These are phyloP conservation scores for Gavia stellata DNA, from an alignment of 2,113 vertebrate species.

Conservation along the genomic window DNA sequence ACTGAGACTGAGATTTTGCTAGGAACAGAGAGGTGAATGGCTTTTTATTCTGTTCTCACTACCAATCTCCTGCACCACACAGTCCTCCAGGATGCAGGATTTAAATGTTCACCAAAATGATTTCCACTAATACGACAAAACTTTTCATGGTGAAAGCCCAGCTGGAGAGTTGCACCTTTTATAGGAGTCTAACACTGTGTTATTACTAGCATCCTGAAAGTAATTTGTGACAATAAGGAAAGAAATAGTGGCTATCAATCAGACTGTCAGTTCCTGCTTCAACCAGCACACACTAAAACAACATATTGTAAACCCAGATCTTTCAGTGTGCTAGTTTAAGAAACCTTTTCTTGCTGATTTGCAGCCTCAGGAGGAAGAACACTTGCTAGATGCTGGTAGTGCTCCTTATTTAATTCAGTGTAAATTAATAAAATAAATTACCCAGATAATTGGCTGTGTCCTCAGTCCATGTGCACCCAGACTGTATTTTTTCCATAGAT, in stretches of 20 bases:
- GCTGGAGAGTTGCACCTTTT: constrained; percentile 25
- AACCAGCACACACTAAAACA: constrained; percentile 48
- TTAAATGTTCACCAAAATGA: constrained; percentile 43
- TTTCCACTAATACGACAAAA: constrained; percentile 47
- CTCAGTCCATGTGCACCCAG: not conserved
- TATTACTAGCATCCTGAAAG: constrained; percentile 34
- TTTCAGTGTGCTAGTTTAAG: constrained; percentile 15
- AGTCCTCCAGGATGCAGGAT: not conserved
- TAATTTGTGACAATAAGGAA: constrained; percentile 63
- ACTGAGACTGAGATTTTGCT: not conserved
- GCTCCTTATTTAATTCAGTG: constrained; percentile 57
- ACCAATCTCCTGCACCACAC: not conserved
- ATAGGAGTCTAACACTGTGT: not conserved
- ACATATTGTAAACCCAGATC: constrained; percentile 48
- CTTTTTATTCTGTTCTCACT: constrained; percentile 22
- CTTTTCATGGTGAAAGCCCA: constrained; percentile 1
- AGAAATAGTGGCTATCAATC: constrained; percentile 62
- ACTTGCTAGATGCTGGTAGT: not conserved
- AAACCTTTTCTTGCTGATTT: constrained; percentile 32
- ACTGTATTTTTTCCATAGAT: constrained; percentile 45
- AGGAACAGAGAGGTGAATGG: not conserved
- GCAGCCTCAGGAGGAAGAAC: constrained; percentile 45
- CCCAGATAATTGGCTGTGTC: constrained; percentile 43
- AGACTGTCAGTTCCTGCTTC: constrained; percentile 57
- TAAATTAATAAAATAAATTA: constrained; percentile 68